Base-by-base conservation (phyloP, 2,888 invertebrate genomes). In the Erpobdella octoculata region DNA sequence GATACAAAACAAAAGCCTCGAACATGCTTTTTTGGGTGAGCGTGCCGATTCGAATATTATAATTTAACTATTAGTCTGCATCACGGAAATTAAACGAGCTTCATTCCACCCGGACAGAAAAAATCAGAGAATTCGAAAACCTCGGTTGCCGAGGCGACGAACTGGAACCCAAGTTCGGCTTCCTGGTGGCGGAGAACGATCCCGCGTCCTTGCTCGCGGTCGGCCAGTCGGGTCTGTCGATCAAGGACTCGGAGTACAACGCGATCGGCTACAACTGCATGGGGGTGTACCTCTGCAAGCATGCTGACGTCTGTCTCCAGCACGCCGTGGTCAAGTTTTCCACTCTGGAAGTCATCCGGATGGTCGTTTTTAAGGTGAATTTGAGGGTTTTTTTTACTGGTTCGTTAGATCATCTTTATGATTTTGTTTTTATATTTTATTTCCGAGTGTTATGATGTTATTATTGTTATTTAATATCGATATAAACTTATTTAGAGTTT, bases 321-420 rank as follows among this genome's bases (percentile, higher is more conserved):
- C 76, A 76, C 33, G 74, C 76, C 4, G 74, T 76, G 21, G 72
- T 75, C 64, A 76, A 76, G 61, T 67, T 72, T 53, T 53, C 74
- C 5, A 72, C 71, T 15, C 64, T 72, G 1, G 71, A 65, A 28
- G 72, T 74, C 70, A 53, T 75, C 46, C 53, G 74, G 28, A 61
- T 76, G 33, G 69, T 76, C 46, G 65, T 76, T n/a, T 76, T 61
- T 62, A 76, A 76, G 73, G 76, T 76, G 75, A 28, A 71, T n/a
- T 35, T 6, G 25, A 18, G 18, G 4, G 3, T 62, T 36, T 36
- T n/a, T n/a, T n/a, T n/a, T n/a, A n/a, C n/a, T n/a, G n/a, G n/a
- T n/a, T n/a, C n/a, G n/a, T n/a, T n/a, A n/a, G n/a, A n/a, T n/a
- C n/a, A n/a, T n/a, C n/a, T n/a, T n/a, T n/a, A n/a, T n/a, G n/a